Percentiles rank a stretch among this genome's conserved stretches.
Conservation (phyloP, 2,113 vertebrate species). For the Lipotes vexillifer region DNA sequence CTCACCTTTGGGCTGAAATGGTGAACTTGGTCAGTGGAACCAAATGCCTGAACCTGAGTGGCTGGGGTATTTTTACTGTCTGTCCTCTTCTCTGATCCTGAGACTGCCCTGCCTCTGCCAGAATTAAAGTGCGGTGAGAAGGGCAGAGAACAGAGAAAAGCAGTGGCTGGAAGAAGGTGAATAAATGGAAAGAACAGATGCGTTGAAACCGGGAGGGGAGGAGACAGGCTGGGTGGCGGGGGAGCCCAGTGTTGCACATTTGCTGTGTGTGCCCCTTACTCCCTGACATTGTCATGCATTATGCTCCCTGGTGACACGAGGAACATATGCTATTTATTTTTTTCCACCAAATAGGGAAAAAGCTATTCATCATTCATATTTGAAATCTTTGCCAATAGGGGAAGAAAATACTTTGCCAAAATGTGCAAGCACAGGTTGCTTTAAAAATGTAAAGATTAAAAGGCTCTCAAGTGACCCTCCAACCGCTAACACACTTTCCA, state of each 20-base stretch:
- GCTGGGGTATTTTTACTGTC: background rate
- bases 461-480: background rate
- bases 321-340: background rate
- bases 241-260: background rate
- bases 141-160: background rate
- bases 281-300: background rate
- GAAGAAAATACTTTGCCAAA: conserved; percentile 27
- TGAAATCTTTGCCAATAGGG: background rate
- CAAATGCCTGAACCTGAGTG: background rate
- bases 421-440: background rate
- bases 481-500: background rate
- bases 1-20: background rate
- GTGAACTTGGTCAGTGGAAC: background rate
- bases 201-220: background rate
- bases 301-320: background rate
- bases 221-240: background rate
- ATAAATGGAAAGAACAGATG: background rate
- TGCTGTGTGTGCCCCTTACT: background rate
- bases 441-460: background rate
- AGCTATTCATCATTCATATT: background rate
- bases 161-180: background rate
- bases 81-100: background rate
- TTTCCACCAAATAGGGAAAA: background rate
- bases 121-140: background rate
- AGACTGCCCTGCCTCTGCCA: background rate